phyloP scores from a whole-genome alignment of 2,888 invertebrate genomes.

The Caenorhabditis sp. region DNA sequence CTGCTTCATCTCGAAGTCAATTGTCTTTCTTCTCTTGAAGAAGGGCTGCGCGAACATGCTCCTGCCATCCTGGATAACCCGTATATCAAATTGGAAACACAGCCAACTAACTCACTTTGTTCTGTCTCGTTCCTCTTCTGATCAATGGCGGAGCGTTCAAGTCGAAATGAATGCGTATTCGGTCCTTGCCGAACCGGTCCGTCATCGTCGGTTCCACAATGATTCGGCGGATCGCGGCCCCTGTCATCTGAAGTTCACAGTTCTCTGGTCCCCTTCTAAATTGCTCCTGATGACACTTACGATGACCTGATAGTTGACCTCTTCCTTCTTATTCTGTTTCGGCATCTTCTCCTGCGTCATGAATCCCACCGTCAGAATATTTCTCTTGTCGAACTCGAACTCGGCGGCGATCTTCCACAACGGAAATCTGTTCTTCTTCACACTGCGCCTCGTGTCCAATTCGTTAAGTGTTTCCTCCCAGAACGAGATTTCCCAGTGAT shows the following conservation, averaged over 20 bases:
- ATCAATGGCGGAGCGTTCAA: slow-evolving; percentile 54
- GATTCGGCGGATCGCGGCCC: slow-evolving; percentile 52
- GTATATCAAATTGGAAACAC: no score
- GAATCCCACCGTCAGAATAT: slow-evolving; percentile 51
- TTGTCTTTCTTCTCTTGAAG: slow-evolving; percentile 10
- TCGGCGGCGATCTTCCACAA: slow-evolving; percentile 22
- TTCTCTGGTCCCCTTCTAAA: no score
- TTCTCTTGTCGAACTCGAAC: slow-evolving; percentile 59
- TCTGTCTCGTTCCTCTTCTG: slow-evolving; percentile 22
- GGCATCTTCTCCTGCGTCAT: neutral
- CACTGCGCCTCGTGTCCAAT: neutral
- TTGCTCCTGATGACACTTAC: no score
- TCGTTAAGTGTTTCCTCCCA: neutral
- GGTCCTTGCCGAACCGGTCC: slow-evolving; percentile 17
- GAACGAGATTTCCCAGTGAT: slow-evolving; percentile 61
- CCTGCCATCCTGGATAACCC: no score
- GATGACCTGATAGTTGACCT: slow-evolving; percentile 9
- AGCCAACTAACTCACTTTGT: neutral
- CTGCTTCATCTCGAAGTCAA: slow-evolving; percentile 28
- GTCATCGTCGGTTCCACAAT: slow-evolving; percentile 54
- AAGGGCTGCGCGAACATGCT: neutral
- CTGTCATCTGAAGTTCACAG: slow-evolving; percentile 33
- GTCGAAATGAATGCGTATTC: slow-evolving; percentile 51
- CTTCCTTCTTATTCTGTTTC: neutral
- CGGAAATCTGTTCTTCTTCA: neutral